phyloP scores from a whole-genome alignment of 2,797 vertebrate species.

The Hypotaenidia philippensis region DNA sequence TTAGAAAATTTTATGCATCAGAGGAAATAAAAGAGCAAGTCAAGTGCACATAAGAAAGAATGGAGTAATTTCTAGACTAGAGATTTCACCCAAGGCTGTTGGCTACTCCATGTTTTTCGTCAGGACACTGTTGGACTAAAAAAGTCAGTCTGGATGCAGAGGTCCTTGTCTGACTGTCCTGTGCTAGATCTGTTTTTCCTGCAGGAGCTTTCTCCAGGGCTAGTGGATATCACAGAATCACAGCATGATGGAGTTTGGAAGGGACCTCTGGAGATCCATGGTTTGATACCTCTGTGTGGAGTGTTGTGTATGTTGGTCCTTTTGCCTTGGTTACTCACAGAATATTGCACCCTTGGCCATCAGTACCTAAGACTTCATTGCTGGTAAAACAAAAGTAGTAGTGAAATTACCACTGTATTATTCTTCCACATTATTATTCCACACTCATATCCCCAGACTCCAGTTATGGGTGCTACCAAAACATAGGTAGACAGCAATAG shows the following conservation, averaged over 20 bases:
- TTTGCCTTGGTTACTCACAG: background rate
- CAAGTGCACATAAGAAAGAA: background rate
- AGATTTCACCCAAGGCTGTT: background rate
- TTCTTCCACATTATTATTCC: background rate
- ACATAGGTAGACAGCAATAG: background rate
- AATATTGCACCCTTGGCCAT: background rate
- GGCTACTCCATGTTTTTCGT: background rate
- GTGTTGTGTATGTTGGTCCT: background rate
- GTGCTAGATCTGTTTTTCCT: background rate
- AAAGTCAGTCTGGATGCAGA: background rate
- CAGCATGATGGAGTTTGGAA: no score
- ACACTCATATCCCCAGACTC: background rate
- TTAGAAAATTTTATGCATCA: background rate
- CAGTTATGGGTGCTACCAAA: background rate
- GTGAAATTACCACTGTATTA: background rate
- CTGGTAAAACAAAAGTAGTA: background rate
- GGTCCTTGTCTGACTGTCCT: background rate
- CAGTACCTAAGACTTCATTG: background rate
- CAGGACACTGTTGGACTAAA: background rate
- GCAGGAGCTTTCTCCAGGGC: background rate
- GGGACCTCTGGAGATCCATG: no score
- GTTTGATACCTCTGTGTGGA: no score
- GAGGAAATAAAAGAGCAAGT: slow-evolving; percentile 20
- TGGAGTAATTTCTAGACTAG: background rate
- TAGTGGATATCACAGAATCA: background rate